Percentiles rank a stretch among this genome's conserved stretches.
Evolutionary conservation across 2,797 vertebrate species (phyloP).

Genomic region (Alca torda): DNA sequence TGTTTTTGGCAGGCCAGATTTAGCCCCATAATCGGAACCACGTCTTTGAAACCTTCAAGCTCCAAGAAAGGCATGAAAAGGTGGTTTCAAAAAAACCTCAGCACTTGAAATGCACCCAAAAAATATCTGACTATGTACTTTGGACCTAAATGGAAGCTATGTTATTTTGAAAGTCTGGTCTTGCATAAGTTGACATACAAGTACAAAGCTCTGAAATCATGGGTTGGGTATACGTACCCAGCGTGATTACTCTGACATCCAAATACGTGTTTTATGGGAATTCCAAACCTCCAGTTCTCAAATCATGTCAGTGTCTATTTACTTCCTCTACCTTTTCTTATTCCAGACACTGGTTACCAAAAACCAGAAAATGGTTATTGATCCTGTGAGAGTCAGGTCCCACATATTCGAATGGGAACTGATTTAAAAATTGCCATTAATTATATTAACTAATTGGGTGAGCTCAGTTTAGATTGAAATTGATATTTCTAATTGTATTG

Average conservation of each 20-base stretch:
- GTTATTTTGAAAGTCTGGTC: not conserved
- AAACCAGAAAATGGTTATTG: not conserved
- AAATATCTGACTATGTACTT: not conserved
- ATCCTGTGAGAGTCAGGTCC: not conserved
- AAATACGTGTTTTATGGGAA: not conserved
- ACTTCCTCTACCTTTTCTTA: not conserved
- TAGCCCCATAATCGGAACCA: not conserved
- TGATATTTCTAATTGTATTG: not conserved
- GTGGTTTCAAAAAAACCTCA: not conserved
- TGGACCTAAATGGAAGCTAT: not conserved
- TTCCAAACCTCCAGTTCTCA: not conserved
- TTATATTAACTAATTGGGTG: not conserved
- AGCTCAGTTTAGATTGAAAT: not conserved
- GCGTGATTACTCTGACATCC: not conserved
- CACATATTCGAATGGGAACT: not conserved
- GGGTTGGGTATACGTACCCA: accelerated
- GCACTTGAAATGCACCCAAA: not conserved
- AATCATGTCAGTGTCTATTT: not conserved
- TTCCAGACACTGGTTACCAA: not conserved
- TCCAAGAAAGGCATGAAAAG: not conserved
- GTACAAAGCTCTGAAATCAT: not conserved
- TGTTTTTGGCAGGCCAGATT: not conserved
- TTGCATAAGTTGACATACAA: not conserved
- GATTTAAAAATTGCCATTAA: not conserved
- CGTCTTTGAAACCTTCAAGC: not conserved